phyloP scores from a whole-genome alignment of 2,888 invertebrate species.

The Eledona agricola region DNA sequence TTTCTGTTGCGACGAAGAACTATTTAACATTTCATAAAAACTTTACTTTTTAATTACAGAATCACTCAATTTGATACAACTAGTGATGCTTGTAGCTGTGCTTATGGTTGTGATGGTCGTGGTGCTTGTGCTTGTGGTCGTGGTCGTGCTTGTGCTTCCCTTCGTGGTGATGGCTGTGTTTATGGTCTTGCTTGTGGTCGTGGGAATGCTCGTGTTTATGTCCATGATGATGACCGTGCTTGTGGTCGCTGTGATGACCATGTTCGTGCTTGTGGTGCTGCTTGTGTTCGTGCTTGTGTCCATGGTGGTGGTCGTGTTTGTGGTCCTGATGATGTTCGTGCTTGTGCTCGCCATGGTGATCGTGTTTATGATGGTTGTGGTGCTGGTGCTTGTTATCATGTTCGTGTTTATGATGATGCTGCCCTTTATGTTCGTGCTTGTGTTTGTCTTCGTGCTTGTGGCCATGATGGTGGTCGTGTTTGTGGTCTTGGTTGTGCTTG shows the following conservation, averaged over 20 bases:
- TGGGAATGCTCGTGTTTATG: conserved; percentile 46
- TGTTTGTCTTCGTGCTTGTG: conserved; percentile 42
- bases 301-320: conserved; percentile 39
- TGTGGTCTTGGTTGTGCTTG: conserved; percentile 39
- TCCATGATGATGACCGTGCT: conserved; percentile 47
- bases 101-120: conserved; percentile 34
- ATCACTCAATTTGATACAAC: neutral
- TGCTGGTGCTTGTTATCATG: conserved; percentile 37
- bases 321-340: conserved; percentile 39
- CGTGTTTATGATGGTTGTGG: conserved; percentile 39
- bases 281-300: conserved; percentile 40
- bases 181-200: conserved; percentile 42
- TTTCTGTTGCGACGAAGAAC: conserved; percentile 11
- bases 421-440: conserved; percentile 38
- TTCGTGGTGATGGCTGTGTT: conserved; percentile 43
- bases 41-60: no score
- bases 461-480: conserved; percentile 37
- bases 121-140: conserved; percentile 41
- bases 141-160: conserved; percentile 45
- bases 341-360: conserved; percentile 40
- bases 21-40: no score
- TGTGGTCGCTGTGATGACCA: conserved; percentile 42
- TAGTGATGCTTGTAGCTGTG: conserved; percentile 34
- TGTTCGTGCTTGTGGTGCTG: conserved; percentile 43
- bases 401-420: conserved; percentile 42